These are phyloP conservation scores for Charanyca ferruginea DNA, from an alignment of 2,888 invertebrate species.

Conservation along the genomic window DNA sequence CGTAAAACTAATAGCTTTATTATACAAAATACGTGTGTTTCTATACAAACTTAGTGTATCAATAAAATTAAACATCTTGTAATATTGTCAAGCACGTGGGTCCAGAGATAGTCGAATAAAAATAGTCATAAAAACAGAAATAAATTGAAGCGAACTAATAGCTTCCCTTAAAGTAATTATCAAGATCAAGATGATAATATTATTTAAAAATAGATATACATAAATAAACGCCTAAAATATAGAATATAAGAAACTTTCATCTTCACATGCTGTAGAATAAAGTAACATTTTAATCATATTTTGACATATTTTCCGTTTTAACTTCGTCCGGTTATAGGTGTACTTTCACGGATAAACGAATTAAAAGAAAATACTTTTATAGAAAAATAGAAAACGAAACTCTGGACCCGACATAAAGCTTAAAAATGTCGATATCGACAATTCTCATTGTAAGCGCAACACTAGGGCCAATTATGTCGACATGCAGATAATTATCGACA, in stretches of 20 bases:
- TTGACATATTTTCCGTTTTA: background rate
- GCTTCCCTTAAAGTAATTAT: conserved; percentile 31
- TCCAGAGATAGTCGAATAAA: conserved; percentile 42
- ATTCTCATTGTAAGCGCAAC: conserved; percentile 39
- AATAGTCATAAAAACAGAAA: conserved; percentile 17
- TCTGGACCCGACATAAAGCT: conserved; percentile 55
- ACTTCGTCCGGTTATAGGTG: background rate
- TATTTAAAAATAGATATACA: conserved; percentile 18
- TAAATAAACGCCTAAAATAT: conserved; percentile 13
- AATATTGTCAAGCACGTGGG: conserved; percentile 52
- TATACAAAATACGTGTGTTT: conserved; percentile 81
- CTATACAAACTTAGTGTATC: conserved; percentile 78
- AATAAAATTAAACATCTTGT: conserved; percentile 61
- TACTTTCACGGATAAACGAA: background rate
- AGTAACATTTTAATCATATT: background rate
- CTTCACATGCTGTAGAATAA: background rate
- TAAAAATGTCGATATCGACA: conserved; percentile 45
- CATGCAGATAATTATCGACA: conserved; percentile 35
- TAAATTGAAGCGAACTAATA: conserved; percentile 14
- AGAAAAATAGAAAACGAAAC: conserved; percentile 6
- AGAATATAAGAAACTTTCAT: conserved; percentile 15
- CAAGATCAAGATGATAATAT: conserved; percentile 21
- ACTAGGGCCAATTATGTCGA: conserved; percentile 52
- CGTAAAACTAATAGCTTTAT: conserved; percentile 73
- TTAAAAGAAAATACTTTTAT: background rate